phyloP scores from a whole-genome alignment of 1,140 invertebrate genomes.

The Tribolium madens region DNA sequence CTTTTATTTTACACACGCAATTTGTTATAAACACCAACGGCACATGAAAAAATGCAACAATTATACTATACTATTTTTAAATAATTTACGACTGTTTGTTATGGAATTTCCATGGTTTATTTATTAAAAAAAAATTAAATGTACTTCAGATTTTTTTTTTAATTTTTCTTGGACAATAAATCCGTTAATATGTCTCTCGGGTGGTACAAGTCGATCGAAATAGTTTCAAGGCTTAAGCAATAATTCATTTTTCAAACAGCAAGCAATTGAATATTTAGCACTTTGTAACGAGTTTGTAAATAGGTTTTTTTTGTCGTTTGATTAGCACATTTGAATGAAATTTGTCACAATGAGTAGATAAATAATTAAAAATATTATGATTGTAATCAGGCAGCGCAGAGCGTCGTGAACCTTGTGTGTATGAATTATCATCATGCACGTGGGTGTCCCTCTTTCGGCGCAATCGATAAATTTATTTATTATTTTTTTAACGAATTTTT shows the following conservation, averaged over 20 bases:
- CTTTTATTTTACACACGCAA: no score
- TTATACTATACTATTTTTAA: no score
- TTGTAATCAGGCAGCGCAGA: slow-evolving; percentile 6
- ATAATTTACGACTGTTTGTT: no score
- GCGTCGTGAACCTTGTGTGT: background rate
- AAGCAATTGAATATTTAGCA: background rate
- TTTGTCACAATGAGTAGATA: background rate
- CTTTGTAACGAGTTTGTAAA: background rate
- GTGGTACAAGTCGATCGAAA: background rate
- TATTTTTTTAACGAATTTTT: slow-evolving; percentile 25
- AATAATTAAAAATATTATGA: slow-evolving; percentile 29
- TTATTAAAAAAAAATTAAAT: no score
- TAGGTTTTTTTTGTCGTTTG: background rate
- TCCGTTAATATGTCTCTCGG: background rate
- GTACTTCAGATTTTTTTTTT: no score
- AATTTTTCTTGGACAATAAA: no score
- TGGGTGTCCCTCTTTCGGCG: background rate
- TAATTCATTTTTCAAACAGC: background rate
- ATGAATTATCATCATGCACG: slow-evolving; percentile 15
- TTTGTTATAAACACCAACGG: no score
- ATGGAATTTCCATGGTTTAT: no score
- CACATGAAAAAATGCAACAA: no score
- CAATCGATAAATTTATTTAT: slow-evolving; percentile 20
- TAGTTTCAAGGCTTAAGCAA: background rate
- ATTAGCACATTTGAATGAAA: background rate